Base-by-base conservation (phyloP, 2,113 vertebrate genomes). In the Zosterops lateralis region DNA sequence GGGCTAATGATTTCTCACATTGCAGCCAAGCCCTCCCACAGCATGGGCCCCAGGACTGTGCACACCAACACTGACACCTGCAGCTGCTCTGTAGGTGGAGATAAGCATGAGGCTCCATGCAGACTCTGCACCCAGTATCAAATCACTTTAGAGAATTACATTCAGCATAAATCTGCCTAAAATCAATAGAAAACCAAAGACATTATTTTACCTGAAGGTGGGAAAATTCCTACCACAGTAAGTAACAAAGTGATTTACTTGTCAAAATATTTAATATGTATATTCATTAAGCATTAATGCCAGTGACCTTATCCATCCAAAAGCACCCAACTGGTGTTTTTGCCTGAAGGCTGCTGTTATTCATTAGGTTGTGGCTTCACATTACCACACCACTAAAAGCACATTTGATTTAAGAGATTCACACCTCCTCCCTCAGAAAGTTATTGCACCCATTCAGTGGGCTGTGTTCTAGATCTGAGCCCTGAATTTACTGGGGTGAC, bases 401-500 rank as follows among this genome's bases (percentile, higher is more conserved):
- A 87, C 45, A 29, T 50, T 71, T 3, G 4, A 72, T 91, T 82
- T 68, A 73, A 82, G 71, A 82, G 25, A 57, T 87, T 94, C 92
- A 94, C 71, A 93, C 87, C 90, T 93, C 87, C 93, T 74, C 85
- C 72, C 50, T 89, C 75, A 73, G 58, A 94, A 89, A 66, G 54
- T 72, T 85, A 68, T 2, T 57, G 80, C 65, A 56, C 29, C 34
- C 58, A n/a, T 85, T 85, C 71, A 83, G 78, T 73, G 67, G 67
- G 85, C 47, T 40, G 73, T 36, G 62, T 38, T 56, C 65, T 84
- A 84, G 32, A 82, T 65, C 42, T 36, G 42, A 90, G 87, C 67
- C 62, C 62, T 76, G 54, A 90, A 45, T 45, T 73, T 70, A 61
- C 15, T 14, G 34, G 22, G 14, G 42, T 70, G 75, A 91, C 42